Base-by-base conservation (phyloP, 2,113 vertebrate species). In the Corythoichthys haematopterus region DNA sequence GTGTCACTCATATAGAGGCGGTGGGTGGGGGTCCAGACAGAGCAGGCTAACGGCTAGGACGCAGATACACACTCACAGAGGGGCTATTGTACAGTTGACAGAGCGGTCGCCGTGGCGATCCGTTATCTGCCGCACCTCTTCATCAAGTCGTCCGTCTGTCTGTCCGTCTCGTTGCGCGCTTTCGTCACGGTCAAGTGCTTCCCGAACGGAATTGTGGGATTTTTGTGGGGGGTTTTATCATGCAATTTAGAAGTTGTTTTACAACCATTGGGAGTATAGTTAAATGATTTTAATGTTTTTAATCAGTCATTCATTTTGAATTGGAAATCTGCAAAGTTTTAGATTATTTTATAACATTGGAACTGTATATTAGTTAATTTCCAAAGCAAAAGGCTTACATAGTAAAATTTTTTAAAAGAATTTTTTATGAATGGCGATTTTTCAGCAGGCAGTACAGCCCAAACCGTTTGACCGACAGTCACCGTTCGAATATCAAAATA, bases 41-140 rank as follows among this genome's bases (percentile, higher is more conserved):
- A 81, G 81, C 79, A 35, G 55, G 66, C 76, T 88, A 87, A 89
- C 83, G 75, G 82, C 75, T 66, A 70, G 73, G 65, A 66, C 58
- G 72, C 51, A 76, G 20, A 69, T 33, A 71, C 52, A 65, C 60
- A 56, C 68, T 59, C 60, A 89, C 82, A 89, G 83, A 84, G 55
- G 81, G 58, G 56, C 75, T 82, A 82, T 89, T 89, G 88, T 88
- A 78, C 48, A 82, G 86, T 55, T 79, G 89, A 85, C 83, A 80
- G 81, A 78, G 51, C 4, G 71, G 83, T 88, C 82, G 71, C 82
- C 82, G 72, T 75, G 80, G 75, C 46, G 65, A 81, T 78, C 64
- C 3, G 43, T 82, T 88, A 87, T 86, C 85, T 76, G 70, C 66
- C 60, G 57, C 56, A 14, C 81, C n/a, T 69, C 74, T 65, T 82